A percentile compares a stretch with the other conserved stretches of the same genome.
These are phyloP conservation scores for Pseudococcus jackbeardsleyi DNA, from an alignment of 2,888 invertebrate genomes.

Conservation along the genomic window DNA sequence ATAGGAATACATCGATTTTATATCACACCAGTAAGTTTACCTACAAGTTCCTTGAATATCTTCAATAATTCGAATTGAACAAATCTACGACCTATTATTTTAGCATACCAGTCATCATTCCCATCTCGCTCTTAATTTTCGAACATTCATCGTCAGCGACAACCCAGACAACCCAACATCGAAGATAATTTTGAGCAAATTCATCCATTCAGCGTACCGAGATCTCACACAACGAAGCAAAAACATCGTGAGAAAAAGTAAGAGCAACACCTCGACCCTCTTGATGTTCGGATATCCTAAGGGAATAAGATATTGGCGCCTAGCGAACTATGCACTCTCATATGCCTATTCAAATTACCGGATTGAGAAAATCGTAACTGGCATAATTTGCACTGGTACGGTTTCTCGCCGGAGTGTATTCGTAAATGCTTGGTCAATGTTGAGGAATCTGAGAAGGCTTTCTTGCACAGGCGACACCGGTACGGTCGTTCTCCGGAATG, in stretches of 20 bases:
- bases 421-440: slow-evolving; percentile 97
- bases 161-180: too few species aligned
- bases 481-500: slow-evolving; percentile 99
- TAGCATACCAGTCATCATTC: too few species aligned
- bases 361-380: slow-evolving; percentile 97
- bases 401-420: slow-evolving; percentile 93
- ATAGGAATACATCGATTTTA: too few species aligned
- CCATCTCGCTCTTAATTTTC: too few species aligned
- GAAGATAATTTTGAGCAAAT: not conserved
- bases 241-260: not conserved
- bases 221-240: not conserved
- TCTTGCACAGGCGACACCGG: slow-evolving; percentile 93
- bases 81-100: too few species aligned
- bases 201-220: not conserved
- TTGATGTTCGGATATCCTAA: not conserved
- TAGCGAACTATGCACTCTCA: slow-evolving; percentile 89
- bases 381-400: slow-evolving; percentile 97
- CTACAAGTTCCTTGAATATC: too few species aligned
- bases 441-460: slow-evolving; percentile 98
- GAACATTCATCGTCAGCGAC: too few species aligned
- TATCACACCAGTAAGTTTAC: too few species aligned
- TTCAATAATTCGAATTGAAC: too few species aligned
- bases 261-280: not conserved
- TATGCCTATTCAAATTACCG: slow-evolving; percentile 98
- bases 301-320: slow-evolving; percentile 57